Conservation (phyloP, 2,797 vertebrate genomes). For the Anguilla anguilla region DNA sequence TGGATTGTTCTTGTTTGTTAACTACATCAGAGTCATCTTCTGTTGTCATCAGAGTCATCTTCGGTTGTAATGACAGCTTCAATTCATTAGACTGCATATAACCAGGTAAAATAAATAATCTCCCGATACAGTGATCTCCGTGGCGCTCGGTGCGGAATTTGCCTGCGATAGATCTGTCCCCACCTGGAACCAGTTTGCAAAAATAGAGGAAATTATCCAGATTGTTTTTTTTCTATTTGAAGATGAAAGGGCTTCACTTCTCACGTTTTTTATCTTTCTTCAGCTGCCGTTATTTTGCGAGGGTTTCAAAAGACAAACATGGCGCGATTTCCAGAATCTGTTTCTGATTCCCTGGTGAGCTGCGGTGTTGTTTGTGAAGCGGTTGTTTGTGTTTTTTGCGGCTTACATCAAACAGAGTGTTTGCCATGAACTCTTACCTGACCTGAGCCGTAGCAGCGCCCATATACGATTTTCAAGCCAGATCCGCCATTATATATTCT, state of each 20-base stretch:
- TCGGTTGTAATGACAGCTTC: neutral
- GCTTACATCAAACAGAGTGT: neutral
- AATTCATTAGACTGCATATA: neutral
- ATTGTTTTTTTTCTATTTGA: conserved; percentile 37
- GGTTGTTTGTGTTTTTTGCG: conserved; percentile 1
- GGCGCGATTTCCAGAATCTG: conserved; percentile 8
- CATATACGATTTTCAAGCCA: neutral
- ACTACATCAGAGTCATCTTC: neutral
- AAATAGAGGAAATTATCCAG: conserved; percentile 43
- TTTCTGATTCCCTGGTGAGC: conserved; percentile 35
- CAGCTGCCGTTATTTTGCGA: neutral
- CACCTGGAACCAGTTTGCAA: conserved; percentile 43
- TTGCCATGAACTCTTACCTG: neutral
- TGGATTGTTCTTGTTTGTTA: neutral
- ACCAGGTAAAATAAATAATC: neutral
- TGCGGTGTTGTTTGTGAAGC: conserved; percentile 34
- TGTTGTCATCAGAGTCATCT: neutral
- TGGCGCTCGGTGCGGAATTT: conserved; percentile 20
- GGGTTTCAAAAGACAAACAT: conserved; percentile 34
- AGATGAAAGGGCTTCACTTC: conserved; percentile 24
- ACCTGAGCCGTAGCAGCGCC: neutral
- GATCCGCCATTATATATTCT: neutral
- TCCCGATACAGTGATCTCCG: neutral
- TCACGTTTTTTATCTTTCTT: conserved; percentile 20
- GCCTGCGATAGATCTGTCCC: conserved; percentile 10